Base-by-base conservation (phyloP, 2,797 vertebrate species). In the Miichthys miiuy region DNA sequence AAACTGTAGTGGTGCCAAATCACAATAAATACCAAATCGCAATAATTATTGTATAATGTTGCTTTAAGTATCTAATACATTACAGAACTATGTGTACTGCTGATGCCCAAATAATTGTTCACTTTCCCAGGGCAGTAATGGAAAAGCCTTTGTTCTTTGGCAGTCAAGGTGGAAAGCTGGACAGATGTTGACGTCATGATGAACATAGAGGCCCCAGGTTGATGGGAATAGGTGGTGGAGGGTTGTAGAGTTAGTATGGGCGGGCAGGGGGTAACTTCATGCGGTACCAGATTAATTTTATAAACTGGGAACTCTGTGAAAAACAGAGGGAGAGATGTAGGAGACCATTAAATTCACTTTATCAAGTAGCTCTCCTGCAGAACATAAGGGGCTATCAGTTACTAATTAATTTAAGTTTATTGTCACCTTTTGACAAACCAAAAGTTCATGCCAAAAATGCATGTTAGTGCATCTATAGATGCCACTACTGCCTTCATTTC, bases 101-200 rank as follows among this genome's bases (percentile, higher is more conserved):
- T 84, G 72, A 88, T 93, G 84, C 83, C 65, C 54, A 78, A 83
- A 85, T 91, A 90, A 90, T 86, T 83, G 87, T 85, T 91, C 85
- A 87, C 82, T 94, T 94, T 95, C 92, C 88, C 92, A 92, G 80
- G 87, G 85, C 72, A 58, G 89, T 89, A 87, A 89, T 94, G 94
- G 93, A 95, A 94, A 92, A 83, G 82, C 82, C 88, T 92, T 94
- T 94, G 88, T 93, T 93, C 80, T 93, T 80, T 91, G 93, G 93
- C 92, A 93, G 81, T 87, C 72, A 88, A 92, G 86, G 75, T 90
- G 93, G 94, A 95, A 94, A 95, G 81, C 84, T 91, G 88, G 90
- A 91, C 90, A 92, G 80, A 90, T 81, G 83, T 83, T 84, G 88
- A 89, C 81, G 91, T 92, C 78, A 87, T 88, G 74, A 80, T 89